These are phyloP conservation scores for Harpegnathos saltator DNA, from an alignment of 1,140 invertebrate species.

Conservation along the genomic window DNA sequence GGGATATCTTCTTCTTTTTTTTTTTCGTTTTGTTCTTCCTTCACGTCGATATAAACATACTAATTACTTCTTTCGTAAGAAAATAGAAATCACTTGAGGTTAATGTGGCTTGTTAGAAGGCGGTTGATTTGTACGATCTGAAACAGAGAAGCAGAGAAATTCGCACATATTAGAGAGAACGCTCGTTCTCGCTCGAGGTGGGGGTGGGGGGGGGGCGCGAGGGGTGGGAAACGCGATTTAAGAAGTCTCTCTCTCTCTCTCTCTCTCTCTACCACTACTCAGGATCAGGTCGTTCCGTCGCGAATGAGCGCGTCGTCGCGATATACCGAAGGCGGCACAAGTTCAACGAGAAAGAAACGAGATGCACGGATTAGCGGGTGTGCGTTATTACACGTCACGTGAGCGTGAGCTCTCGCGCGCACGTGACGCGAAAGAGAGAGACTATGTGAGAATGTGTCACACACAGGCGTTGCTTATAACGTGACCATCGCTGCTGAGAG, in stretches of 20 bases:
- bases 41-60: slow-evolving; percentile 85
- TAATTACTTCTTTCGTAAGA: slow-evolving; percentile 85
- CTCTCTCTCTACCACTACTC: too few relatives aligned
- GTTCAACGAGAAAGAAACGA: slow-evolving; percentile 41
- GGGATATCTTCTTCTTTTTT: slow-evolving; percentile 75
- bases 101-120: slow-evolving; percentile 87
- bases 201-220: not conserved
- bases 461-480: slow-evolving; percentile 78
- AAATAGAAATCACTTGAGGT: slow-evolving; percentile 87
- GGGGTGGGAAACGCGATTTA: not conserved
- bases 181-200: not conserved
- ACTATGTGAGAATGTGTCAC: slow-evolving; percentile 75
- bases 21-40: slow-evolving; percentile 63
- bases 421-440: slow-evolving; percentile 71
- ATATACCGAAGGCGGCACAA: slow-evolving; percentile 28
- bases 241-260: too few relatives aligned
- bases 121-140: slow-evolving; percentile 87
- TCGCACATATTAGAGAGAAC: slow-evolving; percentile 1
- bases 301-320: not conserved
- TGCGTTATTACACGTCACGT: slow-evolving; percentile 57
- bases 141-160: slow-evolving; percentile 76
- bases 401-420: slow-evolving; percentile 67
- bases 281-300: not conserved
- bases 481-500: slow-evolving; percentile 71
- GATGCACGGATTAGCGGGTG: slow-evolving; percentile 31